Percentiles rank a stretch among this genome's conserved stretches.
phyloP scores from a whole-genome alignment of 2,113 vertebrate species.

The Lutjanus erythropterus region DNA sequence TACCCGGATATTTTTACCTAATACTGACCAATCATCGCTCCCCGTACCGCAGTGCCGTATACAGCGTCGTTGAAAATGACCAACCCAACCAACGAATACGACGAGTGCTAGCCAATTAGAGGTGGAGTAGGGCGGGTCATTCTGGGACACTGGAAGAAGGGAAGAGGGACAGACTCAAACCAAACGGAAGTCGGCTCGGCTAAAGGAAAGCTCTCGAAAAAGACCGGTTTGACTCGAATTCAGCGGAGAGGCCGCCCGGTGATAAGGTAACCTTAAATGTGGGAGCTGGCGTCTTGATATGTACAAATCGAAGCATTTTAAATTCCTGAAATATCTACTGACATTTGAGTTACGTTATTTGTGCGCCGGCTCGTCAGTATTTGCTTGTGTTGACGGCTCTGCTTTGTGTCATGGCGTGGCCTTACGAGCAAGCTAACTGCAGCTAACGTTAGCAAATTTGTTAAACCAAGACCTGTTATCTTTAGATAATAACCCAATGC shows the following conservation, averaged over 20 bases:
- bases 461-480: accelerated
- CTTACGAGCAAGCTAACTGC: background rate
- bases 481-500: accelerated
- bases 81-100: no score
- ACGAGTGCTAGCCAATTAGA: no score
- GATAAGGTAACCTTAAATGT: background rate
- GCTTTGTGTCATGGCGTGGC: conserved; percentile 15
- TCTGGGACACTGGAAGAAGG: no score
- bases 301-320: background rate
- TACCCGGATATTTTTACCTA: no score
- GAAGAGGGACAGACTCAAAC: background rate
- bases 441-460: background rate
- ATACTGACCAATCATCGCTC: no score
- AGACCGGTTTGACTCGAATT: background rate
- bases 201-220: conserved; percentile 7
- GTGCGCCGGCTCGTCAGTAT: accelerated
- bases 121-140: no score
- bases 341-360: accelerated
- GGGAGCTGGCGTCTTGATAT: accelerated
- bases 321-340: accelerated
- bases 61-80: no score
- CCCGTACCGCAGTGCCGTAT: no score
- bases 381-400: accelerated
- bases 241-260: background rate
- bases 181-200: conserved; percentile 27